A percentile compares a stretch with the other conserved stretches of the same genome.
These are phyloP conservation scores for Chelidonichthys spinosus DNA, from an alignment of 2,797 vertebrate genomes.

Conservation along the genomic window DNA sequence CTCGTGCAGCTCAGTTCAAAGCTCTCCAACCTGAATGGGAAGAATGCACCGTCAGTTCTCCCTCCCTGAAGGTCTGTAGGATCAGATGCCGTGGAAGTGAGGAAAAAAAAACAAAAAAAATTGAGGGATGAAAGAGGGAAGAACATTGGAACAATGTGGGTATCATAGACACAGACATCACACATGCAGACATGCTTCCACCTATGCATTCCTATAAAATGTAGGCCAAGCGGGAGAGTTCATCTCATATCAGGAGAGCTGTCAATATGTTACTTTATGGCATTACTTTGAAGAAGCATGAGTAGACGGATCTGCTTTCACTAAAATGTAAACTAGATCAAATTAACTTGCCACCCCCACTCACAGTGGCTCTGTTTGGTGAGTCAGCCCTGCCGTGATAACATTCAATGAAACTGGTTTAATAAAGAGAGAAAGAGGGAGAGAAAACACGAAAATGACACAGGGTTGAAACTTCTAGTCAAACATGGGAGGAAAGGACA, in stretches of 20 bases:
- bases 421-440: slow-evolving; percentile 29
- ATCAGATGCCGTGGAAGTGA: slow-evolving; percentile 67
- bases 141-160: slow-evolving; percentile 51
- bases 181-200: slow-evolving; percentile 37
- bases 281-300: slow-evolving; percentile 55
- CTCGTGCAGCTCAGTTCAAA: slow-evolving; percentile 57
- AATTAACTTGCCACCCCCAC: slow-evolving; percentile 24
- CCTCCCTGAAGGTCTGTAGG: slow-evolving; percentile 59
- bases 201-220: slow-evolving; percentile 73
- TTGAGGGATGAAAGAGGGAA: slow-evolving; percentile 55
- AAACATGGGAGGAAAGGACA: not conserved
- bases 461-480: not conserved
- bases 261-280: slow-evolving; percentile 68
- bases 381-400: slow-evolving; percentile 48
- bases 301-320: slow-evolving; percentile 62
- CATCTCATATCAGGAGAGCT: slow-evolving; percentile 65
- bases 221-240: slow-evolving; percentile 75
- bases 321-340: slow-evolving; percentile 49
- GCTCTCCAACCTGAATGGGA: slow-evolving; percentile 44
- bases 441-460: slow-evolving; percentile 21
- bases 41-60: slow-evolving; percentile 57
- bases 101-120: slow-evolving; percentile 74
- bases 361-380: slow-evolving; percentile 34
- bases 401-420: slow-evolving; percentile 48
- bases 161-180: slow-evolving; percentile 48